Percentiles rank a stretch among this genome's conserved stretches.
Conservation (phyloP, 2,797 vertebrate species). For the Spheniscus humboldti region DNA sequence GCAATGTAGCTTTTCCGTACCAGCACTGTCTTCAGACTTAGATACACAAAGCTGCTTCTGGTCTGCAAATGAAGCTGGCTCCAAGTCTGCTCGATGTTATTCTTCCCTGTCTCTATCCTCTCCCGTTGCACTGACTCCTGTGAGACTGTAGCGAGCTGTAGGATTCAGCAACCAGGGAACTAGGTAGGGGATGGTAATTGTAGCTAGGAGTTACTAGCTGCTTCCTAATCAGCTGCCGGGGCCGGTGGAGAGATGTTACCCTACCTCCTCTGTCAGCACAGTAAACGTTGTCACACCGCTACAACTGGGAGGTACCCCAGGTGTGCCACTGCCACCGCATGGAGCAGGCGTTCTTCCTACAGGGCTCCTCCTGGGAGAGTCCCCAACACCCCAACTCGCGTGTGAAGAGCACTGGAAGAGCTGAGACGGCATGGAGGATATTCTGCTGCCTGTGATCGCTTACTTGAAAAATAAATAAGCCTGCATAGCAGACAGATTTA, state of each 20-base stretch:
- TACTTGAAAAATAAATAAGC: slow-evolving; percentile 32
- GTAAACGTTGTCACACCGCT: neutral
- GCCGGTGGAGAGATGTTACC: neutral
- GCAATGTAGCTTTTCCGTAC: neutral
- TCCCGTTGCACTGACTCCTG: neutral
- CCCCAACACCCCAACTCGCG: accelerated
- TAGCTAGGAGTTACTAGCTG: neutral
- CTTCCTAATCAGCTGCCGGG: neutral
- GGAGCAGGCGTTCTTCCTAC: accelerated
- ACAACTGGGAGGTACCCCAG: neutral
- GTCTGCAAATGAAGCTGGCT: neutral
- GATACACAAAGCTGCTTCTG: neutral
- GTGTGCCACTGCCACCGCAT: neutral
- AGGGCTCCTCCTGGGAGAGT: neutral
- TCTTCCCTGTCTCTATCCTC: neutral
- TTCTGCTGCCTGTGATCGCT: neutral
- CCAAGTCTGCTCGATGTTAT: neutral
- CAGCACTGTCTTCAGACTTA: neutral
- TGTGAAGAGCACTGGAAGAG: neutral
- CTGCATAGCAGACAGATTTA: slow-evolving; percentile 32
- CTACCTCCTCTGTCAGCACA: neutral
- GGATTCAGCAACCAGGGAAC: neutral
- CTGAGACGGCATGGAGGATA: neutral
- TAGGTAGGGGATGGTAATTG: neutral
- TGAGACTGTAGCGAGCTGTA: neutral